Conservation (phyloP, 2,888 invertebrate genomes). For the Rotaria macrura region DNA sequence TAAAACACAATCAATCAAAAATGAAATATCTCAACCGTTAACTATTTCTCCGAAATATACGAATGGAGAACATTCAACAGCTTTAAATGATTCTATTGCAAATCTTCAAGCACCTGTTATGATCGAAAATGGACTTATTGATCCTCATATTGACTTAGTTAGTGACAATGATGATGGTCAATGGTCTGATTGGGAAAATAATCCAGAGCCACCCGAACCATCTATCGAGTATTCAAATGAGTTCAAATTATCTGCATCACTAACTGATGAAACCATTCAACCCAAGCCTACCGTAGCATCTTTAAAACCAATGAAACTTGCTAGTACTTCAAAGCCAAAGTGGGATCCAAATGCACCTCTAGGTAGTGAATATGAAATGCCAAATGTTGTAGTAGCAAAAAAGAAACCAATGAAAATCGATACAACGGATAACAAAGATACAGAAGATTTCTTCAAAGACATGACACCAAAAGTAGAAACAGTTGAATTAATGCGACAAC, state of each 20-base stretch:
- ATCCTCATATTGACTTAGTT: background rate
- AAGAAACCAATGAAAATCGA: background rate
- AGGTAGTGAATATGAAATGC: conserved; percentile 19
- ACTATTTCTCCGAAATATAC: background rate
- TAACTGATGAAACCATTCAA: too few species aligned
- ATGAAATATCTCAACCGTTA: background rate
- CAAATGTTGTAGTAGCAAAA: background rate
- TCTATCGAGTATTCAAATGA: background rate
- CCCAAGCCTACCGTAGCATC: background rate
- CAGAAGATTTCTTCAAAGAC: conserved; percentile 13
- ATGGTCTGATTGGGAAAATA: conserved; percentile 13
- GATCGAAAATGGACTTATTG: background rate
- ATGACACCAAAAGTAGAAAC: conserved; percentile 6
- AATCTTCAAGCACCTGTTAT: background rate
- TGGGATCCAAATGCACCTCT: conserved; percentile 9
- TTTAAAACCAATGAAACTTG: background rate
- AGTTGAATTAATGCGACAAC: background rate
- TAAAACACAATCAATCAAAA: background rate
- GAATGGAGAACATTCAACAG: background rate
- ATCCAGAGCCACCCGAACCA: background rate
- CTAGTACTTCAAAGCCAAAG: background rate
- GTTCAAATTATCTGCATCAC: background rate
- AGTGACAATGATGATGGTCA: background rate
- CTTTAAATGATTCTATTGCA: background rate
- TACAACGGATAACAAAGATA: background rate